A percentile compares a stretch with the other conserved stretches of the same genome.
These are phyloP conservation scores for Rotaria socialis DNA, from an alignment of 2,888 invertebrate genomes.

Conservation along the genomic window DNA sequence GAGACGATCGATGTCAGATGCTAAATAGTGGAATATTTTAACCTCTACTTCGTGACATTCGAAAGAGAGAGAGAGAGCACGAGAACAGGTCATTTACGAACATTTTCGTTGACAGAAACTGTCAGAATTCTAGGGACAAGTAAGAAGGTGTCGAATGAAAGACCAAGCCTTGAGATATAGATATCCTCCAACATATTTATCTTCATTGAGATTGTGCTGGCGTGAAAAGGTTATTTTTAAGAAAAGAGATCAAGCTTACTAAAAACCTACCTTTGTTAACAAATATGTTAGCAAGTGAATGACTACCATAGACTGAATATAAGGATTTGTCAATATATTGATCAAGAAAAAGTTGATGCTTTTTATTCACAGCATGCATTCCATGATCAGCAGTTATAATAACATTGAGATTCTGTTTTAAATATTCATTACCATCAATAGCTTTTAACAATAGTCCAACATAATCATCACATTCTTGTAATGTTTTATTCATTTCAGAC, in stretches of 20 bases:
- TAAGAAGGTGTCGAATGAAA: no score
- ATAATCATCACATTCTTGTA: slow-evolving; percentile 39
- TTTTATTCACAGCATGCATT: slow-evolving; percentile 41
- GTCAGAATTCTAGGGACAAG: no score
- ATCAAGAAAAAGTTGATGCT: slow-evolving; percentile 32
- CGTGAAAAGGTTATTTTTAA: no score
- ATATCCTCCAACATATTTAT: no score
- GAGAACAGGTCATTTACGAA: no score
- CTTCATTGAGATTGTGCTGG: no score
- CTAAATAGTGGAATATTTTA: slow-evolving; percentile 3
- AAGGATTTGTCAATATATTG: slow-evolving; percentile 38
- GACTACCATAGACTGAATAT: slow-evolving; percentile 40
- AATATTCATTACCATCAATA: neutral
- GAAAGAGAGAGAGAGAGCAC: no score
- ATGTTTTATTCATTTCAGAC: slow-evolving; percentile 37
- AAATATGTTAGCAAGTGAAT: slow-evolving; percentile 40
- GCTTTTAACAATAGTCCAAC: slow-evolving; percentile 37
- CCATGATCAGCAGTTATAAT: slow-evolving; percentile 46
- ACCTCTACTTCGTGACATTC: neutral
- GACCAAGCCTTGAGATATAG: no score
- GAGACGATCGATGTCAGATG: slow-evolving; percentile 31
- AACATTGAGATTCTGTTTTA: slow-evolving; percentile 40
- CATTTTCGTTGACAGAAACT: no score
- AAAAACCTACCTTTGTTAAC: neutral
- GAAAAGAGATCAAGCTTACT: neutral